phyloP scores from a whole-genome alignment of 1,140 invertebrate genomes.

The Ceratosolen solmsi region DNA sequence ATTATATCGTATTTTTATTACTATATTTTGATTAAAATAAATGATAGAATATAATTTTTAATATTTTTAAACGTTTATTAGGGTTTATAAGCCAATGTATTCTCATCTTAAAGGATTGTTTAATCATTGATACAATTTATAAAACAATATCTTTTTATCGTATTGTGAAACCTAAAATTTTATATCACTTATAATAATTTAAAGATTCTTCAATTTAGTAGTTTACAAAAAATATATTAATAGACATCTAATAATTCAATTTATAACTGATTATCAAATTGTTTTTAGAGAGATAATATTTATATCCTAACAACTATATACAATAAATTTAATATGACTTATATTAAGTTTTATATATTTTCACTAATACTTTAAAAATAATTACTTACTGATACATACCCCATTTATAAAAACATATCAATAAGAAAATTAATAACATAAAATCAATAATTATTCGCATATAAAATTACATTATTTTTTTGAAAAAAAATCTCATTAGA shows the following conservation, averaged over 20 bases:
- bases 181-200: neutral
- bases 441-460: constrained; percentile 14
- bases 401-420: constrained; percentile 28
- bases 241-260: neutral
- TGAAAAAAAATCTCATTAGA: constrained; percentile 19
- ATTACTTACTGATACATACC: constrained; percentile 18
- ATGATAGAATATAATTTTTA: neutral
- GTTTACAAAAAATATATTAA: neutral
- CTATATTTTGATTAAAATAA: constrained; percentile 18
- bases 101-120: neutral
- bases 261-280: neutral
- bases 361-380: constrained; percentile 18
- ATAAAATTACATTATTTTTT: neutral
- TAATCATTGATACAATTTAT: neutral
- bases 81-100: neutral
- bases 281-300: neutral
- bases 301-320: constrained; percentile 29
- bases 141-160: constrained; percentile 9
- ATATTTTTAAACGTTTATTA: constrained; percentile 10
- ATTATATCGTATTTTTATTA: constrained; percentile 24
- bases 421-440: constrained; percentile 15
- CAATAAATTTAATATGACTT: constrained; percentile 14
- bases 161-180: neutral
- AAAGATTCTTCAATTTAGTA: neutral
- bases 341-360: constrained; percentile 9